Evolutionary conservation across 2,888 invertebrate genomes (phyloP).

Genomic region (Galerucella pusilla): DNA sequence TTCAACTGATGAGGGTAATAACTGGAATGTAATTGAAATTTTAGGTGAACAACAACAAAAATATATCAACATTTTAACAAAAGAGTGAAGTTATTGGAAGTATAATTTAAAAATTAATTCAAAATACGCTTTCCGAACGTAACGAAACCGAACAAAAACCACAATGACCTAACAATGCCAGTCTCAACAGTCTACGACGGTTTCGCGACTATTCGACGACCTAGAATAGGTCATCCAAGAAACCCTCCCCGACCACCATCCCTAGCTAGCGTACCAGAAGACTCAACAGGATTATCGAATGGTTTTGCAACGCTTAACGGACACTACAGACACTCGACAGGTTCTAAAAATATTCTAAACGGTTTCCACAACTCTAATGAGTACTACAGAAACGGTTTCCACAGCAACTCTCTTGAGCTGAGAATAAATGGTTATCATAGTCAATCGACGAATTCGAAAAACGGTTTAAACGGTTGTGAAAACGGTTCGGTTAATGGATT

Average conservation of each 20-base stretch:
- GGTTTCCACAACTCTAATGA: conserved; percentile 3
- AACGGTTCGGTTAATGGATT: background rate
- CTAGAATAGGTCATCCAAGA: conserved; percentile 61
- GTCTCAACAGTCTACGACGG: conserved; percentile 81
- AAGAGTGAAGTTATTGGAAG: background rate
- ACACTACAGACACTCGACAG: conserved; percentile 11
- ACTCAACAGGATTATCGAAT: conserved; percentile 54
- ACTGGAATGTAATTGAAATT: background rate
- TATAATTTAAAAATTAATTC: background rate
- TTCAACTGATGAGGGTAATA: background rate
- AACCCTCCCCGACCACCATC: conserved; percentile 62
- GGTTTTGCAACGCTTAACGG: conserved; percentile 20
- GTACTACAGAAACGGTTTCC: conserved; percentile 26
- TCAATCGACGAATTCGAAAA: conserved; percentile 27
- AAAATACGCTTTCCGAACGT: background rate
- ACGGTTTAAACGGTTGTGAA: conserved; percentile 28
- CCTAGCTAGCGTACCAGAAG: conserved; percentile 66
- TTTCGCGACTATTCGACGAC: conserved; percentile 85
- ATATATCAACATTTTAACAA: background rate
- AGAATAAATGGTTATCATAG: conserved; percentile 25
- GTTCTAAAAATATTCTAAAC: conserved; percentile 24
- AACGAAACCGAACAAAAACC: background rate
- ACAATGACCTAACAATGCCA: conserved; percentile 52
- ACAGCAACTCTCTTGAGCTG: conserved; percentile 25
- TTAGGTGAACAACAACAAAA: background rate